A percentile compares a stretch with the other conserved stretches of the same genome.
phyloP scores from a whole-genome alignment of 2,113 vertebrate genomes.

The Zosterops pallidus region DNA sequence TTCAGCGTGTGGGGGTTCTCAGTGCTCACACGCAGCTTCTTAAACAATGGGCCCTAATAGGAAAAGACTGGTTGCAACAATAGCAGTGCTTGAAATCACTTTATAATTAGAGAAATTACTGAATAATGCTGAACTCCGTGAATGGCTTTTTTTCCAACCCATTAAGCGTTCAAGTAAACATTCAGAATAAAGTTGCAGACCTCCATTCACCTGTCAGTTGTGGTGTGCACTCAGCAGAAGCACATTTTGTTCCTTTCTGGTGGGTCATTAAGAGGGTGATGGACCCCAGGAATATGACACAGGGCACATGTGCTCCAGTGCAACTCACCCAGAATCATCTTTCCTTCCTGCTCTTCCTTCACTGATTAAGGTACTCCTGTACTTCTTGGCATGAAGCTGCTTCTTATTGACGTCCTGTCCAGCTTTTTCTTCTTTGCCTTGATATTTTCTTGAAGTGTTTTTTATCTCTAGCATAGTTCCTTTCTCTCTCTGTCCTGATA shows the following conservation, averaged over 20 bases:
- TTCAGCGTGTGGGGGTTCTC: background rate
- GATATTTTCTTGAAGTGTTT: background rate
- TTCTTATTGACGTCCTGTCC: background rate
- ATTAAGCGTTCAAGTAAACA: constrained; percentile 50
- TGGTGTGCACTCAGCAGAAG: background rate
- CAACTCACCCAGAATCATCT: background rate
- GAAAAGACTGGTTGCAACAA: constrained; percentile 32
- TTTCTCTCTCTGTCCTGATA: background rate
- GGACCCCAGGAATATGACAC: constrained; percentile 5
- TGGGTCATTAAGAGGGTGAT: background rate
- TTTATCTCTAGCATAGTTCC: background rate
- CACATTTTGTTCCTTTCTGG: background rate
- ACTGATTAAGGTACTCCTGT: constrained; percentile 14
- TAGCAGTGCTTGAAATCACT: background rate
- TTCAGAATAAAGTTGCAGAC: constrained; percentile 19
- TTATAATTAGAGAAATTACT: constrained; percentile 65
- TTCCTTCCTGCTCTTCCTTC: background rate
- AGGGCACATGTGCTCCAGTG: background rate
- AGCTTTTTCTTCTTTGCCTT: background rate
- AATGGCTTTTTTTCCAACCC: background rate
- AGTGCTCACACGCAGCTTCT: background rate
- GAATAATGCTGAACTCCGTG: constrained; percentile 42
- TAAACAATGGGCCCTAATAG: constrained; percentile 32
- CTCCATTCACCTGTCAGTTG: constrained; percentile 23
- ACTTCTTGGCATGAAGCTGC: background rate